Evolutionary conservation across 1,140 invertebrate species (phyloP), one percentile per base, ranked within the genome.

Genomic region (Brevipalpus yothersi): DNA sequence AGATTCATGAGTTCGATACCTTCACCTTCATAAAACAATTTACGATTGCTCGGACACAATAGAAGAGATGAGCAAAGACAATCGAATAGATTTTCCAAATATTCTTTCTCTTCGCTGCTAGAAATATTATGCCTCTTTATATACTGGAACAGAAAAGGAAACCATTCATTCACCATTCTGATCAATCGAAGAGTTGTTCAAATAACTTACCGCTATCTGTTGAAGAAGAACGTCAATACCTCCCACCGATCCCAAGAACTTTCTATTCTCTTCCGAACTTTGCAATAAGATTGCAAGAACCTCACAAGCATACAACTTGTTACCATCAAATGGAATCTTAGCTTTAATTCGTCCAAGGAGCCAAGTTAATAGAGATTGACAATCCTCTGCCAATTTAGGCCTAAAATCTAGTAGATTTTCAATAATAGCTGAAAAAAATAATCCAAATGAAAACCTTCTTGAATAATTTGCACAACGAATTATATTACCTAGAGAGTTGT

Each of bases 81-180:
- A 69, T 97, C 86, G 68, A 98, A 99, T 53, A 99, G 73, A 75
- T 98, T 98, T 71, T 97, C 93, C 92, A 99, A 97, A 68, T 91
- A 84, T 73, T 99, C 95, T 67, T 87, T 80, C 71, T 99, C 94
- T 72, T 98, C 92, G 11, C 79, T 79, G 58, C 79, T 81, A 54
- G 73, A 76, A 1, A 93, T 93, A 75, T 97, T 90, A 68, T 95
- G 87, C 53, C 87, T 75, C 71, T 98, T 97, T 72, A 93, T 98
- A 65, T 68, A 61, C 84, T 86, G 67, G 31, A 63, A 65, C 60
- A 61, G 31, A 64, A 56, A 62, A 60, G 61, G 41, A 13, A 21
- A 64, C 41, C 58, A 45, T 57, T 61, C 31, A n/a, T 9, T 45
- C 51, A 58, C 31, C 31, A 31, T 31, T 31, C 31, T 17, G 47